Percentiles rank a stretch among this genome's conserved stretches.
Conservation (phyloP, 2,888 invertebrate genomes). For the Sympetrum striolatum region DNA sequence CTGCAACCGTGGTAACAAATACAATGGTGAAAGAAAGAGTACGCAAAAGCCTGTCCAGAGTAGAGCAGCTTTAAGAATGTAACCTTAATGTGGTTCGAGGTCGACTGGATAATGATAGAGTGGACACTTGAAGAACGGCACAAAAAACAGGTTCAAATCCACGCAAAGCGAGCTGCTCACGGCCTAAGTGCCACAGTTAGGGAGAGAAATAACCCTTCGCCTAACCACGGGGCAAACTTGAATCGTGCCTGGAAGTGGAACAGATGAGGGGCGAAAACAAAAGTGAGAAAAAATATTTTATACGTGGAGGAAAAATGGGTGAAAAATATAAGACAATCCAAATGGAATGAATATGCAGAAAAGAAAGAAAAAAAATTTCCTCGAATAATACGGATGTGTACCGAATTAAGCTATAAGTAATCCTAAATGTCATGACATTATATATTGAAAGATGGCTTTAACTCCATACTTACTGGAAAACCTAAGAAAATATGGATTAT, state of each 20-base stretch:
- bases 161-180: background rate
- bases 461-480: too few species aligned
- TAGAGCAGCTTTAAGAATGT: background rate
- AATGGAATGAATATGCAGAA: too few species aligned
- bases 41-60: background rate
- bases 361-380: too few species aligned
- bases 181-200: background rate
- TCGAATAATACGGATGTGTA: too few species aligned
- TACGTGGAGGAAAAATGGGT: too few species aligned
- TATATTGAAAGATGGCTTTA: too few species aligned
- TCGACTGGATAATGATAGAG: background rate
- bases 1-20: too few species aligned
- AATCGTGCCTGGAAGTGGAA: background rate
- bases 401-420: too few species aligned
- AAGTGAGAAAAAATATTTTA: too few species aligned
- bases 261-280: background rate
- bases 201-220: background rate
- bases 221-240: background rate
- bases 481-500: too few species aligned
- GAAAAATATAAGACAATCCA: too few species aligned
- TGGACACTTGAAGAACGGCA: background rate
- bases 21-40: background rate
- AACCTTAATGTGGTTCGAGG: background rate
- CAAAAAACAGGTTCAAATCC: background rate
- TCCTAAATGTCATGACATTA: too few species aligned